Evolutionary conservation across 2,113 vertebrate species (phyloP).

Genomic region (Chinchilla lanigera): DNA sequence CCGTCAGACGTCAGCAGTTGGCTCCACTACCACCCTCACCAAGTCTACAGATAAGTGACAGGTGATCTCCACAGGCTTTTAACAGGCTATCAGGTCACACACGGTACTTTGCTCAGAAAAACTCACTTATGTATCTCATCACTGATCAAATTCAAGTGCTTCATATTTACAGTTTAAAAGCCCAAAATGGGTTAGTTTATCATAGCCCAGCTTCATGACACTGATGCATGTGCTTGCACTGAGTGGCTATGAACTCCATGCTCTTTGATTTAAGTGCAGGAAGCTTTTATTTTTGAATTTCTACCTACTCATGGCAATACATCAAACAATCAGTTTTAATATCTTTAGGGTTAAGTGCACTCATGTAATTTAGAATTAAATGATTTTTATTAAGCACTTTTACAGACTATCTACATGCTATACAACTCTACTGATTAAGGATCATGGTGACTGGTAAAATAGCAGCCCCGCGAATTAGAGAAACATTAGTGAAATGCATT

Average conservation of each 20-base stretch:
- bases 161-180: constrained; percentile 88
- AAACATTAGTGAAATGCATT: constrained; percentile 86
- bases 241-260: constrained; percentile 81
- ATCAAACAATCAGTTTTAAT: constrained; percentile 91
- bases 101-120: constrained; percentile 83
- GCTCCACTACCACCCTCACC: constrained; percentile 27
- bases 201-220: constrained; percentile 85
- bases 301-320: constrained; percentile 85
- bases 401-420: constrained; percentile 87
- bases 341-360: constrained; percentile 91
- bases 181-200: constrained; percentile 87
- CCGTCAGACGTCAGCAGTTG: neutral
- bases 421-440: constrained; percentile 90
- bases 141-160: constrained; percentile 87
- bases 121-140: constrained; percentile 85
- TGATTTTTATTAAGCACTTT: constrained; percentile 92
- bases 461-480: constrained; percentile 84
- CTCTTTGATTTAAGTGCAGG: constrained; percentile 86
- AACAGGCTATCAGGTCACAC: constrained; percentile 70
- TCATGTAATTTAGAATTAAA: constrained; percentile 90
- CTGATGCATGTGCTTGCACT: constrained; percentile 78
- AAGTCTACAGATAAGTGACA: constrained; percentile 64
- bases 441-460: constrained; percentile 87
- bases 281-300: constrained; percentile 90
- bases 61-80: constrained; percentile 68